Evolutionary conservation across 2,888 invertebrate genomes (phyloP), one percentile per base, ranked within the genome.

Genomic region (Kuschelorhynchus macadamiae): DNA sequence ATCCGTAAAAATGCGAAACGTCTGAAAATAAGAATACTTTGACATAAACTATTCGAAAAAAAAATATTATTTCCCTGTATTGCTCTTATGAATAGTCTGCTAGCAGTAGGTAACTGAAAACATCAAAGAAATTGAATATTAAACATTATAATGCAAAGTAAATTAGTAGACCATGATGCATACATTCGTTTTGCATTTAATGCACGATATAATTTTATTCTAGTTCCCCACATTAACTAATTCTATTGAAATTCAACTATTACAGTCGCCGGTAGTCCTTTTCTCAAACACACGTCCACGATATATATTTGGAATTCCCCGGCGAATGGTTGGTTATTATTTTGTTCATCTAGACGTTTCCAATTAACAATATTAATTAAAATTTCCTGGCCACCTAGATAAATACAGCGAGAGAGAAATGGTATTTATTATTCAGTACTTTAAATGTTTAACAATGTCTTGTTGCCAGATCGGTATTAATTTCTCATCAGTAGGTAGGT

Each of bases 321-420:
- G 39, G 73, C 62, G 78, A 73, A 76, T 74, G 74, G 74, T 72
- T 73, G 72, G 74, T 75, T 79, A 78, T 79, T 78, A 78, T 78
- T 79, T 77, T 75, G 76, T 79, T 75, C 77, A 77, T 77, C 78
- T 76, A 76, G 79, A 77, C 77, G 77, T 77, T 79, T 79, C 79
- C 79, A 79, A 80, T 80, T 80, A 80, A 78, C 78, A 75, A 79
- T 80, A 79, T 80, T 79, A 80, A 80, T 80, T 80, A 79, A 80
- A 79, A 80, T 80, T 78, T 80, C 78, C 77, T 75, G 77, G 74
- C 77, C 77, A 79, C 78, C 79, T 79, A 79, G 77, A 79, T 77
- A 80, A 80, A 79, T 79, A 79, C 75, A 77, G 64, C 46, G 59
- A 56, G 65, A 66, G 67, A 65, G 61, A 76, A 75, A 76, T 73